Base-by-base conservation (phyloP, 2,888 invertebrate genomes). In the Hetaerina titia region DNA sequence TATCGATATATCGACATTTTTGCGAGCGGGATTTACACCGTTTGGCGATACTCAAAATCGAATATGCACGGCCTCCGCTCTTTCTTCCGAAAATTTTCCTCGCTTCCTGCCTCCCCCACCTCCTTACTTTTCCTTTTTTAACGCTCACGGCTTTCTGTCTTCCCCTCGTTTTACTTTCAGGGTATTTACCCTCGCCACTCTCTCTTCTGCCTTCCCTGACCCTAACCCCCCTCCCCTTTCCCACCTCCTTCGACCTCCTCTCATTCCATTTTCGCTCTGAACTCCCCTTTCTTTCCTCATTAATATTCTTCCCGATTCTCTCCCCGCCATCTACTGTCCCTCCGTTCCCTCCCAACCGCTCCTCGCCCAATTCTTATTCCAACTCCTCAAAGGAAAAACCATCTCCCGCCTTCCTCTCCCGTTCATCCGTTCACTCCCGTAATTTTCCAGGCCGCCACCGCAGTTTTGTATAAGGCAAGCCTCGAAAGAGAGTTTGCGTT, bases 151-250 rank as follows among this genome's bases (percentile, higher is more conserved):
- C 31, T 31, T 81, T 81, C 81, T 31, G 25, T 31, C 81, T 81
- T 15, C 81, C 81, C 81, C 9, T 81, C 31, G 25, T 81, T 81
- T 81, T 81, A 81, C 81, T 81, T 81, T 31, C 81, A 81, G 81
- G 81, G 81, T 81, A 81, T 81, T 81, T 81, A 81, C 81, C 31
- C 81, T 31, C 31, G n/a, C 11, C 81, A 45, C 45, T 25, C 15
- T 81, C 31, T 13, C 31, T 31, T 13, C 31, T 31, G 6, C 31
- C 81, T 31, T 81, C 31, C 81, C 31, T 4, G 31, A 22, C 81
- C 19, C 64, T 60, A 17, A 60, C 11, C 60, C 60, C 60, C 60
- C 60, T 60, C 60, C 17, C 6, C 0, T 60, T 60, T 60, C 17
- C 69, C n/a, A 22, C 69, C 69, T 69, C 69, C n/a, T n/a, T 69